A percentile compares a stretch with the other conserved stretches of the same genome.
phyloP scores from a whole-genome alignment of 1,140 invertebrate species.

The Drosophila pallidifrons region DNA sequence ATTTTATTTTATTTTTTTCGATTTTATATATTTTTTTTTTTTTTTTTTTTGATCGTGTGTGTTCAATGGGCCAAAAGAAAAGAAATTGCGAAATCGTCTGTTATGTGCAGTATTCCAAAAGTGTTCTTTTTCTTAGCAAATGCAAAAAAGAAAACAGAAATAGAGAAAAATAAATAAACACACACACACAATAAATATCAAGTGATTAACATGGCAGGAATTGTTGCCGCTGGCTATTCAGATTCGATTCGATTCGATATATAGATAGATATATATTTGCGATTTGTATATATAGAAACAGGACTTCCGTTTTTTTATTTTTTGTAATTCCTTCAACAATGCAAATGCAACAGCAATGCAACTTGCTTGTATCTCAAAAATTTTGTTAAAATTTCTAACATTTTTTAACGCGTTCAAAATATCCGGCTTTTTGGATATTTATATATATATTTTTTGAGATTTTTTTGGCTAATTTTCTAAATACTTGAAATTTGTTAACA shows the following conservation, averaged over 20 bases:
- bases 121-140: conserved; percentile 11
- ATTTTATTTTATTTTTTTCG: conserved; percentile 27
- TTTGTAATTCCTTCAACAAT: conserved; percentile 46
- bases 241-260: neutral
- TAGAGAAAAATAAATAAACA: conserved; percentile 10
- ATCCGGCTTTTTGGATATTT: conserved; percentile 12
- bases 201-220: conserved; percentile 35
- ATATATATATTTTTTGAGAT: conserved; percentile 11
- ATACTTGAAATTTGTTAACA: conserved; percentile 42
- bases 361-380: conserved; percentile 60
- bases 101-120: neutral
- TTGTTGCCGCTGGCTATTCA: conserved; percentile 10
- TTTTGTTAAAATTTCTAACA: conserved; percentile 69
- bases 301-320: neutral
- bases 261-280: neutral
- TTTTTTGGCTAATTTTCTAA: conserved; percentile 13
- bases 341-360: conserved; percentile 69
- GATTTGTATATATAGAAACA: conserved; percentile 11
- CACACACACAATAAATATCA: conserved; percentile 32
- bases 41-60: conserved; percentile 46
- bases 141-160: conserved; percentile 18
- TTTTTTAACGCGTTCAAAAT: conserved; percentile 43
- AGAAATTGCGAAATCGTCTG: conserved; percentile 32
- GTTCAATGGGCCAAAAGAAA: conserved; percentile 38
- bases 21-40: neutral